Base-by-base conservation (phyloP, 2,888 invertebrate genomes). In the Electrophaes corylata region DNA sequence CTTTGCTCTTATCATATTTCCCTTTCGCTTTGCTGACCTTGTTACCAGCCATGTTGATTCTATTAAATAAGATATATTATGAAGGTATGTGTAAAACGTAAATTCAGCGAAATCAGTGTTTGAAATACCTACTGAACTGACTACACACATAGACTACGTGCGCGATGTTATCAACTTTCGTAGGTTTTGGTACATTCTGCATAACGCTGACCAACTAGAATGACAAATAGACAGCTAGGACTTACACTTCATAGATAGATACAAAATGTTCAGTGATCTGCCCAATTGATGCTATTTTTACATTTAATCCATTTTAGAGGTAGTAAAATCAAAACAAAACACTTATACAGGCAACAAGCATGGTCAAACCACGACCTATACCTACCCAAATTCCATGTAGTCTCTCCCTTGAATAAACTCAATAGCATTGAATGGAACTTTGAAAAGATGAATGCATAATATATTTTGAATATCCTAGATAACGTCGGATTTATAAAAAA, bases 401-500 rank as follows among this genome's bases (percentile, higher is more conserved):
- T 91, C 91, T 91, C 91, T 91, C 91, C 91, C 91, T 88, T 79
- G 82, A 86, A 82, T 91, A 83, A 82, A 76, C 78, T 75, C 74
- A 76, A 76, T 75, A 81, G 74, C 69, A 70, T 65, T 68, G 58
- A 54, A 66, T 72, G 33, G 69, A 62, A 57, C 55, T 62, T 29
- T 31, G 59, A 56, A 67, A 67, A 75, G 78, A 72, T 59, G 62
- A 37, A 51, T 67, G 59, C 37, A 73, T 76, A 70, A 67, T 55
- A 66, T 71, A 72, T 79, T 73, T 65, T 67, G 77, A 64, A 60
- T 66, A 66, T 66, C 62, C 60, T 65, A 71, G 80, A 86, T 85
- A 77, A 81, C 90, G 80, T 83, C 72, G 73, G 67, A 65, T 71
- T 33, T 67, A 69, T 63, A 71, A 75, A 73, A 76, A 60, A 60